Base-by-base conservation (phyloP, 1,140 invertebrate species). In the Papilio dardanus region DNA sequence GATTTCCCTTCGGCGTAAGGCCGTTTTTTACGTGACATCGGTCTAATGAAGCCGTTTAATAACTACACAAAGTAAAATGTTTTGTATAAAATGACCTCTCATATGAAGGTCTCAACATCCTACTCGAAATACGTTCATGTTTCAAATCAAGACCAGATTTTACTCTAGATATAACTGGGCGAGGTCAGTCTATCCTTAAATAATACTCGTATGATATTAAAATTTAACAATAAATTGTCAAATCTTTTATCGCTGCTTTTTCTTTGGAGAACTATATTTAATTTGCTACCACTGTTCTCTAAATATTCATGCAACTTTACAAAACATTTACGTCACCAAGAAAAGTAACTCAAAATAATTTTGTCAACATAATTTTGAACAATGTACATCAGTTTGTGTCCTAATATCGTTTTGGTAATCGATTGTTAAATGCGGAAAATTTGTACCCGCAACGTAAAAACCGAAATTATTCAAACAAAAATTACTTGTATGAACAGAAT, bases 161-260 rank as follows among this genome's bases (percentile, higher is more conserved):
- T 28, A 30, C 10, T 2, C 3, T 62, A 58, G 24, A 58, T 58
- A 14, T 14, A 28, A 30, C 12, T 62, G 54, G 0, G 3, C 3
- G 54, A 62, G 54, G 54, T 28, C 54, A 62, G 54, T 62, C 1
- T 30, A 62, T 62, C 54, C 54, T 62, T 16, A 16, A 28, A 30
- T 6, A 62, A 28, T 62, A n/a, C n/a, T n/a, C n/a, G n/a, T n/a
- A 28, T 28, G 21, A 14, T 30, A 58, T 58, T 62, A 62, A 30
- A 14, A 28, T 28, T 62, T 14, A 58, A 58, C 16, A 28, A 6
- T 2, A 62, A 14, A 2, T 28, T 12, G 3, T 14, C 24, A 21
- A 24, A 12, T 24, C 50, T 24, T 3, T 54, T 54, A 3, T 24
- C 24, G 21, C 24, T 6, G 42, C n/a, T 46, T 19, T 46, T n/a